A percentile compares a stretch with the other conserved stretches of the same genome.
Conservation (phyloP, 2,797 vertebrate genomes). For the Leuciscus waleckii region DNA sequence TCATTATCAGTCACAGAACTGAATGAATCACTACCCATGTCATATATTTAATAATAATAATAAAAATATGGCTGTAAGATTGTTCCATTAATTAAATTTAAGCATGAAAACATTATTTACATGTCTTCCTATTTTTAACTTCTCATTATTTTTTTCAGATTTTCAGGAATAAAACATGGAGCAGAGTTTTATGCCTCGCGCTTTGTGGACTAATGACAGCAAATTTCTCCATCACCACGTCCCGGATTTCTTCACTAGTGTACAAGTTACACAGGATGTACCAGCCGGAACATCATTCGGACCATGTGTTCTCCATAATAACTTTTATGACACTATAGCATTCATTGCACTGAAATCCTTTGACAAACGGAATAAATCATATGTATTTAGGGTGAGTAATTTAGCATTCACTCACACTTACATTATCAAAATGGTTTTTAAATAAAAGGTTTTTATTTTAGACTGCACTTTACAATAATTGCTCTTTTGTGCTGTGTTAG, state of each 20-base stretch:
- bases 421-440: background rate
- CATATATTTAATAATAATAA: background rate
- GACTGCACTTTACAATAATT: background rate
- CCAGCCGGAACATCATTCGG: slow-evolving; percentile 84
- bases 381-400: slow-evolving; percentile 84
- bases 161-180: slow-evolving; percentile 80
- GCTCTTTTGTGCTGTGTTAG: background rate
- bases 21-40: background rate
- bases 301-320: slow-evolving; percentile 85
- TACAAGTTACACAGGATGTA: slow-evolving; percentile 87
- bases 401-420: background rate
- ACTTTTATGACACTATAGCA: slow-evolving; percentile 86
- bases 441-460: background rate
- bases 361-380: slow-evolving; percentile 81
- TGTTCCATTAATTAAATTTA: background rate
- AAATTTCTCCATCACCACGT: slow-evolving; percentile 83
- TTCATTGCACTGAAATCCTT: slow-evolving; percentile 90
- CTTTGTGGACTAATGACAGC: slow-evolving; percentile 82
- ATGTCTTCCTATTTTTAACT: background rate
- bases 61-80: background rate
- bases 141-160: background rate
- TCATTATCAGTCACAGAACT: background rate
- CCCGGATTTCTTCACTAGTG: slow-evolving; percentile 82
- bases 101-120: background rate
- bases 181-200: slow-evolving; percentile 78